phyloP scores from a whole-genome alignment of 2,888 invertebrate species.

The Thumatha senex region DNA sequence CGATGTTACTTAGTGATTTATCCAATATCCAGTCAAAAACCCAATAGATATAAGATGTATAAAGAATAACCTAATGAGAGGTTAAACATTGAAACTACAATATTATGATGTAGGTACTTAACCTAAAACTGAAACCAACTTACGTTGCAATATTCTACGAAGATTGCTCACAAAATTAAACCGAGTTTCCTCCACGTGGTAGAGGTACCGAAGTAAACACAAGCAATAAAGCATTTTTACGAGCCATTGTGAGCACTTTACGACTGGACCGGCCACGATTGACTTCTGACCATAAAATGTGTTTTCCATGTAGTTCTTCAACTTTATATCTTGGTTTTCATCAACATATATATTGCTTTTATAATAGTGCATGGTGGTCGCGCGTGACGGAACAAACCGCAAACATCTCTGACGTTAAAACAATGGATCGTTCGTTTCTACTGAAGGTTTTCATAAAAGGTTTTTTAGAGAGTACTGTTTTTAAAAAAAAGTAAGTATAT shows the following conservation, averaged over 20 bases:
- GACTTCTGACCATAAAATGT: slow-evolving; percentile 74
- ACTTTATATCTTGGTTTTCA: slow-evolving; percentile 38
- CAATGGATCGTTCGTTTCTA: background rate
- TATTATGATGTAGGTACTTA: no score
- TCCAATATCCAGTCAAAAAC: no score
- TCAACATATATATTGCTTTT: slow-evolving; percentile 16
- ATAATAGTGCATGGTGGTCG: slow-evolving; percentile 5
- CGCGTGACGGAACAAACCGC: slow-evolving; percentile 3
- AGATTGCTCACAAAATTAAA: background rate
- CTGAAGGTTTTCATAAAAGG: background rate
- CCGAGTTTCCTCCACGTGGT: slow-evolving; percentile 15
- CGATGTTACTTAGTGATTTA: no score
- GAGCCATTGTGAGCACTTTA: slow-evolving; percentile 72
- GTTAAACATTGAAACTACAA: no score
- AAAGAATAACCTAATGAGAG: no score
- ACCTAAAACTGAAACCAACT: no score
- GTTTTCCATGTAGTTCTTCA: slow-evolving; percentile 67
- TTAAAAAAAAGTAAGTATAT: no score
- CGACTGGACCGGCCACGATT: slow-evolving; percentile 62
- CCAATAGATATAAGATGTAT: no score
- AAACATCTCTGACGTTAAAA: background rate
- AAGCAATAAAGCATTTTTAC: slow-evolving; percentile 67
- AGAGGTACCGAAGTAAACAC: slow-evolving; percentile 36
- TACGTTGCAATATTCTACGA: background rate
- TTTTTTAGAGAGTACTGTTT: no score